phyloP scores from a whole-genome alignment of 2,888 invertebrate genomes.

The Drosophila dives region DNA sequence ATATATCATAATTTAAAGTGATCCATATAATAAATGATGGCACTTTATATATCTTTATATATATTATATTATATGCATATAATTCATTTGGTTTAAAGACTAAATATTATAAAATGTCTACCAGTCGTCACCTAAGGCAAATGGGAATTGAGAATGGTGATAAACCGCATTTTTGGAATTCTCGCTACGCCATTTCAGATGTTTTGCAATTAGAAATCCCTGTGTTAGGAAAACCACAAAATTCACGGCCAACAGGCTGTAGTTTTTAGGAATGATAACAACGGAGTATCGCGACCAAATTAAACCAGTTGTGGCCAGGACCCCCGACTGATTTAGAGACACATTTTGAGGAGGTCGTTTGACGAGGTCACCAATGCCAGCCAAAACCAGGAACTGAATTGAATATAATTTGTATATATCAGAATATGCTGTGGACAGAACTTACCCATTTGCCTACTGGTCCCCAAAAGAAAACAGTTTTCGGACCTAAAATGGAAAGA shows the following conservation, averaged over 20 bases:
- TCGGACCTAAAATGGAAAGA: slow-evolving; percentile 59
- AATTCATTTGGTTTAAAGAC: too few species aligned
- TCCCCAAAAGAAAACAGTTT: slow-evolving; percentile 78
- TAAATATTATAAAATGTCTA: background rate
- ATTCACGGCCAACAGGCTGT: slow-evolving; percentile 59
- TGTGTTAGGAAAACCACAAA: slow-evolving; percentile 54
- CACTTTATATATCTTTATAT: background rate
- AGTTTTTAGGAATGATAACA: slow-evolving; percentile 67
- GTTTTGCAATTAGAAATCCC: slow-evolving; percentile 41
- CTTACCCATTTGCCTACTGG: slow-evolving; percentile 76
- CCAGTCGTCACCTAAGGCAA: background rate
- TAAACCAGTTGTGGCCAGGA: slow-evolving; percentile 54
- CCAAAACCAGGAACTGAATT: slow-evolving; percentile 49
- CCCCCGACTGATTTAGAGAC: slow-evolving; percentile 54
- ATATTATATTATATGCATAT: background rate
- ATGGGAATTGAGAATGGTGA: background rate
- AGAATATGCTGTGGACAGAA: background rate
- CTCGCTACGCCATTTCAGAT: slow-evolving; percentile 49
- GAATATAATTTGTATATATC: background rate
- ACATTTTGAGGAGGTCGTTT: slow-evolving; percentile 53
- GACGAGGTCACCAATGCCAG: slow-evolving; percentile 58
- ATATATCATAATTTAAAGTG: background rate
- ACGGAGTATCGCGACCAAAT: slow-evolving; percentile 66
- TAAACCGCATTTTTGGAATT: slow-evolving; percentile 19
- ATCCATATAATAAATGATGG: background rate